Evolutionary conservation across 2,797 vertebrate species (phyloP).

Genomic region (Scyliorhinus canicula): DNA sequence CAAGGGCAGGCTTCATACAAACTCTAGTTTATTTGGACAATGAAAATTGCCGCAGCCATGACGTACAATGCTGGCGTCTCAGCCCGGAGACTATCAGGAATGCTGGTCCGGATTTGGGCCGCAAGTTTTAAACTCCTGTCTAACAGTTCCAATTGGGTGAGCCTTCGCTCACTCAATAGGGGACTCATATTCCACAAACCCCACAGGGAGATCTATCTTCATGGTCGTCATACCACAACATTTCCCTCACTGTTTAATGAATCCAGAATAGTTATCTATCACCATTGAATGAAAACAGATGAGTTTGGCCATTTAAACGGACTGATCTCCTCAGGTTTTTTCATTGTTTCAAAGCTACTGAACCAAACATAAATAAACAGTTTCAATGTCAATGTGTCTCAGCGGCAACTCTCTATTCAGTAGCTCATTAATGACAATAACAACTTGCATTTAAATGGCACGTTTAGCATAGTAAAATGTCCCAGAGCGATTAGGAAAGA

Average conservation of each 20-base stretch:
- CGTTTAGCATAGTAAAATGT: neutral
- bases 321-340: neutral
- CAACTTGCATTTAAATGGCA: constrained; percentile 20
- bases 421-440: neutral
- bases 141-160: too few species aligned
- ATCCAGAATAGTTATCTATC: neutral
- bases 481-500: neutral
- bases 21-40: too few species aligned
- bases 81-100: too few species aligned
- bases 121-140: too few species aligned
- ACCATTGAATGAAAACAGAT: neutral
- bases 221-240: too few species aligned
- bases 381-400: neutral
- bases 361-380: neutral
- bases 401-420: neutral
- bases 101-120: too few species aligned
- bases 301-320: neutral
- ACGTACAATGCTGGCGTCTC: too few species aligned
- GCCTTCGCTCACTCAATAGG: too few species aligned
- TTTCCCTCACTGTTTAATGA: neutral
- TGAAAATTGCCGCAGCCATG: too few species aligned
- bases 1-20: too few species aligned
- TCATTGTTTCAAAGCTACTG: neutral
- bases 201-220: too few species aligned
- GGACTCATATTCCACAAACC: too few species aligned